Evolutionary conservation across 2,113 vertebrate species (phyloP).

Genomic region (Cephalopholis sonnerati): DNA sequence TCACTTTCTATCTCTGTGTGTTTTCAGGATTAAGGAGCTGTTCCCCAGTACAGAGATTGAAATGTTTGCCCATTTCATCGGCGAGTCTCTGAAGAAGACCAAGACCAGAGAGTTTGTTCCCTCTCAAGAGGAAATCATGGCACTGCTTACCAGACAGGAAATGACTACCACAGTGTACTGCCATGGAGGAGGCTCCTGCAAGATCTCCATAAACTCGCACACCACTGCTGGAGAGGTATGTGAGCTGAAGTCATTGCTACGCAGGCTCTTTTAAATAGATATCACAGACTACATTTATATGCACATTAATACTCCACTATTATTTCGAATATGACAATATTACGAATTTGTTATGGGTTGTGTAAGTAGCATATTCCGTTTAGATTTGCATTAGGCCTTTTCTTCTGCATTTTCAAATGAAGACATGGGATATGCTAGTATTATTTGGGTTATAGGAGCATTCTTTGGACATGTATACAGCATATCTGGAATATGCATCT

Average conservation of each 20-base stretch:
- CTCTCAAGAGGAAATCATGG: constrained; percentile 93
- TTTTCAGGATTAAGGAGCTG: constrained; percentile 88
- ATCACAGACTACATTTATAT: neutral
- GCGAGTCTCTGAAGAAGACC: constrained; percentile 92
- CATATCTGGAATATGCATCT: too few relatives aligned
- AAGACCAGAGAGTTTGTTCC: constrained; percentile 92
- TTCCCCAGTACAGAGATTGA: constrained; percentile 91
- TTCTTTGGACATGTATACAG: too few relatives aligned
- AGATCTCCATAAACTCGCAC: constrained; percentile 96
- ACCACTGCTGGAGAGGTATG: constrained; percentile 84
- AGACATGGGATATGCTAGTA: too few relatives aligned
- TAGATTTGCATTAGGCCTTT: too few relatives aligned
- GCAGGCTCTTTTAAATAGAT: neutral
- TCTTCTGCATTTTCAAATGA: too few relatives aligned
- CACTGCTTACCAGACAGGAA: constrained; percentile 88
- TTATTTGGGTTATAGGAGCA: too few relatives aligned
- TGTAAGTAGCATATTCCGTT: too few relatives aligned
- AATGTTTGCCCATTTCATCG: constrained; percentile 89
- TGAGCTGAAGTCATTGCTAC: neutral
- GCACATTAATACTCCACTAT: too few relatives aligned
- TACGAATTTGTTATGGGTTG: too few relatives aligned
- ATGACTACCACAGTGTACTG: constrained; percentile 91
- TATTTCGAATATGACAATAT: too few relatives aligned
- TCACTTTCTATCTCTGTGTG: neutral
- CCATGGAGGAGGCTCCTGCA: constrained; percentile 94